These are phyloP conservation scores for Pangasius larnaudii DNA, from an alignment of 2,797 vertebrate species.

Conservation along the genomic window DNA sequence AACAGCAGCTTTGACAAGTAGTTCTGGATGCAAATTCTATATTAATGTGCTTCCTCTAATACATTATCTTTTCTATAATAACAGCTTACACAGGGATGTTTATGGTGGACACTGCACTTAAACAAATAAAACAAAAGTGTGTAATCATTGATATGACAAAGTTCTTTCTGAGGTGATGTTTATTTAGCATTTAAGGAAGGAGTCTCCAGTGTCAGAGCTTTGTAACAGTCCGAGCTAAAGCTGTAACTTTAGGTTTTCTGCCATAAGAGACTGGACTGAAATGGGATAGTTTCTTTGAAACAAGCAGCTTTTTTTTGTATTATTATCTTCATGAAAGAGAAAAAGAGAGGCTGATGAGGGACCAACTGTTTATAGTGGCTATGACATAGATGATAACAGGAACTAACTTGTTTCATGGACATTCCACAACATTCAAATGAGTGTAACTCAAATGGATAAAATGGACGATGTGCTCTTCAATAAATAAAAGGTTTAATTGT, in stretches of 20 bases:
- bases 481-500: not conserved
- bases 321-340: not conserved
- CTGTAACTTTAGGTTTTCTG: not conserved
- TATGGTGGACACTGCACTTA: not conserved
- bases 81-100: not conserved
- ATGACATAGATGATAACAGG: not conserved
- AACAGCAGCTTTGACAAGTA: not conserved
- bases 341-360: not conserved
- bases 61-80: not conserved
- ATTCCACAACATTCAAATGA: not conserved
- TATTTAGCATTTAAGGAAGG: not conserved
- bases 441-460: not conserved
- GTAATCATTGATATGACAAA: not conserved
- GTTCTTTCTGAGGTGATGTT: not conserved
- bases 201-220: not conserved
- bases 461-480: not conserved
- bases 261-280: not conserved
- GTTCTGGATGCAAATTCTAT: not conserved
- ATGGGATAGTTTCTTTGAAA: not conserved
- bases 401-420: not conserved
- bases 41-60: not conserved
- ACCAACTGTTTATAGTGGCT: not conserved
- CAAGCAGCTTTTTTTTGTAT: not conserved
- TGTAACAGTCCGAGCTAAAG: not conserved
- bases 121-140: not conserved